Evolutionary conservation across 2,888 invertebrate genomes (phyloP), one percentile per base, ranked within the genome.

Genomic region (Galerucella nymphaeae): DNA sequence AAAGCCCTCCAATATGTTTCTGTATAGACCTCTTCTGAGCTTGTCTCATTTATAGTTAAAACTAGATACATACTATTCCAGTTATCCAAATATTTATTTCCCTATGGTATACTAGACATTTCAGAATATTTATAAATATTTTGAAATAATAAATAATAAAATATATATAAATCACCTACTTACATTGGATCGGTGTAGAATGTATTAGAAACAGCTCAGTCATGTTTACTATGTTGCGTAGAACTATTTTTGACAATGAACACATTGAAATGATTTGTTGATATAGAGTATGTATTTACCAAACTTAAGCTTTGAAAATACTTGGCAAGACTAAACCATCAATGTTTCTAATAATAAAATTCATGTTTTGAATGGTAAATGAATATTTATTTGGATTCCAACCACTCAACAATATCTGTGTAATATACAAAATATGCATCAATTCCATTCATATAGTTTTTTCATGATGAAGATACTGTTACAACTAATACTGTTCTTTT

Each of bases 291-390:
- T 55, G 55, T 70, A 70, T 63, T 64, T 59, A 61, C 67, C 67
- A 30, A 67, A 59, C 66, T 59, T 67, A 45, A 63, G 63, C 42
- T 64, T 57, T 57, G 5, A 16, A 57, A 70, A 70, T 70, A 70
- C 70, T 70, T 70, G 70, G 70, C 70, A 70, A 57, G 30, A 42
- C 42, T 42, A 70, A 70, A 70, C 63, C 55, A 70, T 70, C 70
- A 70, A 70, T 70, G 70, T 70, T 70, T 64, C 70, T 70, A 70
- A 70, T 63, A 63, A 63, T 70, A 70, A 70, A 64, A 4, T 16
- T 61, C n/a, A 1, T 13, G 55, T 14, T 55, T 23, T 30, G 41
- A 14, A 57, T 55, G 55, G 42, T 41, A 50, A 57, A n/a, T 57
- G 38, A 61, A 41, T 41, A 42, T 38, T 61, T 50, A 50, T 18